These are phyloP conservation scores for Amphipoea lucens DNA, from an alignment of 2,888 invertebrate species.

Conservation along the genomic window DNA sequence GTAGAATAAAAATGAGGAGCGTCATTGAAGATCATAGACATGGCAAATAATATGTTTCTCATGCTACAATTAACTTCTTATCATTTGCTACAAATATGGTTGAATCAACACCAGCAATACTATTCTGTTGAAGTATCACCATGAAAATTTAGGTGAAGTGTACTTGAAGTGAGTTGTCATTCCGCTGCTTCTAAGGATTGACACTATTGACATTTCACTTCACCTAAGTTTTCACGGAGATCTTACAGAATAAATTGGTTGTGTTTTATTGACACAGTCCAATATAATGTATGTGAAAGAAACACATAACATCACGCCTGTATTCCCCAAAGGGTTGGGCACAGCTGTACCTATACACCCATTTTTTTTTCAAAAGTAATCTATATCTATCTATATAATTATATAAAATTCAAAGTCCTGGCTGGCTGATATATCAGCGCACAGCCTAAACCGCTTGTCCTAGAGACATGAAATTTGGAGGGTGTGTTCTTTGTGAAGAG, in stretches of 20 bases:
- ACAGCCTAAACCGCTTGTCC: too few species aligned
- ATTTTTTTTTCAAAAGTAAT: neutral
- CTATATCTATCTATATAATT: too few species aligned
- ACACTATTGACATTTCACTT: neutral
- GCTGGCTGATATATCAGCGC: too few species aligned
- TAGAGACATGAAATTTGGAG: too few species aligned
- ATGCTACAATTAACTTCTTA: conserved; percentile 5
- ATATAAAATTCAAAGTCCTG: too few species aligned
- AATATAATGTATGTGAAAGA: neutral
- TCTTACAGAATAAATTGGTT: neutral
- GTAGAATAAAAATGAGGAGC: conserved; percentile 28
- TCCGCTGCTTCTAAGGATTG: neutral
- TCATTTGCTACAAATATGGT: neutral
- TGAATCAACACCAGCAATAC: neutral
- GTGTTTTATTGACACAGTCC: neutral
- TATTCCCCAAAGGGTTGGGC: neutral
- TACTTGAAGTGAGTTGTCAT: neutral
- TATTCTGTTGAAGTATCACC: neutral
- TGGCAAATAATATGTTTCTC: conserved; percentile 18
- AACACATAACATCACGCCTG: neutral
- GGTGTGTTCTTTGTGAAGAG: too few species aligned
- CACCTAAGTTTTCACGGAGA: neutral
- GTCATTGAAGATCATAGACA: conserved; percentile 28
- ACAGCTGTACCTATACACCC: neutral
- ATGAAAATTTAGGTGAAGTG: neutral